A percentile compares a stretch with the other conserved stretches of the same genome.
Conservation (phyloP, 92 coral and sea anemone genomes). For the Epizoanthus stellaris region DNA sequence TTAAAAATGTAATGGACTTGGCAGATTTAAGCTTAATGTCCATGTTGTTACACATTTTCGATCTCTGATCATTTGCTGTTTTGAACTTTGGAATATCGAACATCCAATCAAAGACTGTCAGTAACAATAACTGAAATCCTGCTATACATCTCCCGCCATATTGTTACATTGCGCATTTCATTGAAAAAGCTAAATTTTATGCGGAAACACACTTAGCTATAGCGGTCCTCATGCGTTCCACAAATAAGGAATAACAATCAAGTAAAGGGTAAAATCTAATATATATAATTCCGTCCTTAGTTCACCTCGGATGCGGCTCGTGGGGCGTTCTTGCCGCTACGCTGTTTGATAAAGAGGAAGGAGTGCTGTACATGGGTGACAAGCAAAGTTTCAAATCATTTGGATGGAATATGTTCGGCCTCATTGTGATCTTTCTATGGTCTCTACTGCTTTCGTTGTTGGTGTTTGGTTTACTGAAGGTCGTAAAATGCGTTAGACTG, state of each 20-base stretch:
- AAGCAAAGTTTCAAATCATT: conserved; percentile 51
- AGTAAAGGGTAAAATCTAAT: neutral
- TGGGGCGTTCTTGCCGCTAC: conserved; percentile 61
- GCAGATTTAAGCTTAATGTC: too few relatives aligned
- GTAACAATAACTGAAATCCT: too few relatives aligned
- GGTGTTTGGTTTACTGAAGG: conserved; percentile 39
- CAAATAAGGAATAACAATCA: neutral
- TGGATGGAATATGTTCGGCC: conserved; percentile 62
- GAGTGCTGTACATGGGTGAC: conserved; percentile 59
- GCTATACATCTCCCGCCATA: too few relatives aligned
- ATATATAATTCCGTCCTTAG: conserved; percentile 6
- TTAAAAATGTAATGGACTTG: too few relatives aligned
- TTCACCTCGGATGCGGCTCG: conserved; percentile 58
- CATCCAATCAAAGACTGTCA: too few relatives aligned
- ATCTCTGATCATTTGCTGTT: too few relatives aligned
- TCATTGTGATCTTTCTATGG: conserved; percentile 47
- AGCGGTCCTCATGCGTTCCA: too few relatives aligned
- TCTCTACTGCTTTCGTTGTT: conserved; percentile 49
- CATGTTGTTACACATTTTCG: too few relatives aligned
- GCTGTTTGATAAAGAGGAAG: conserved; percentile 52
- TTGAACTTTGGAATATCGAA: too few relatives aligned
- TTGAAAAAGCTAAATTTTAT: too few relatives aligned
- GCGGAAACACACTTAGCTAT: too few relatives aligned
- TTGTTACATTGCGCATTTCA: too few relatives aligned
- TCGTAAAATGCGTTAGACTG: conserved; percentile 31